Evolutionary conservation across 2,797 vertebrate genomes (phyloP), one percentile per base, ranked within the genome.

Genomic region (Synanceia verrucosa): DNA sequence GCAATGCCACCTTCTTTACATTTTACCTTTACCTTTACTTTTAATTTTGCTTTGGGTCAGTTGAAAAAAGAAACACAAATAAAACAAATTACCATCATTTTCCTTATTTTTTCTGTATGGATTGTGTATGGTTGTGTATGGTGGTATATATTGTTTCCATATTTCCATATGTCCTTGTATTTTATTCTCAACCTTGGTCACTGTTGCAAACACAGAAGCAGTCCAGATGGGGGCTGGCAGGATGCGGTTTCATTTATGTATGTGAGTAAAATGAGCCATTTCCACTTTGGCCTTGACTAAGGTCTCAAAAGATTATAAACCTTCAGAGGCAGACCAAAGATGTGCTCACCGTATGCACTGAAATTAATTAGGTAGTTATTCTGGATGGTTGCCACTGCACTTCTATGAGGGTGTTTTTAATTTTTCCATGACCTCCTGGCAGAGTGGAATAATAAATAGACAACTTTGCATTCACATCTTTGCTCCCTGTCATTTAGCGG

Each of bases 301-400:
- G 85, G 82, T 90, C 89, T 90, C 85, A 57, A 57, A 88, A 85
- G 82, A 91, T 85, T 84, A 87, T 59, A 84, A 88, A 87, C 78
- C 85, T 83, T 89, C 64, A 78, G 59, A 91, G 84, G 85, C 26
- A 83, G 80, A 85, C 71, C 77, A 80, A 88, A 85, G 70, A 89
- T 73, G 57, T 66, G 64, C 76, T 79, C 57, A 66, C 70, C 61
- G 55, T 86, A 85, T 84, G 88, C 75, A 71, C 63, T 57, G 75
- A 91, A 90, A 88, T 85, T 87, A 91, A 94, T 94, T 88, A 87
- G 82, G 91, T 84, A 82, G 79, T 88, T 88, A 86, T 84, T 88
- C 82, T 94, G 91, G 89, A 91, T 64, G 73, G 82, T 76, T 91
- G 91, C 92, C 88, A 89, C 73, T 73, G 82, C 65, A 79, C 82